phyloP scores from a whole-genome alignment of 2,113 vertebrate genomes.

The Synodontis membranacea region DNA sequence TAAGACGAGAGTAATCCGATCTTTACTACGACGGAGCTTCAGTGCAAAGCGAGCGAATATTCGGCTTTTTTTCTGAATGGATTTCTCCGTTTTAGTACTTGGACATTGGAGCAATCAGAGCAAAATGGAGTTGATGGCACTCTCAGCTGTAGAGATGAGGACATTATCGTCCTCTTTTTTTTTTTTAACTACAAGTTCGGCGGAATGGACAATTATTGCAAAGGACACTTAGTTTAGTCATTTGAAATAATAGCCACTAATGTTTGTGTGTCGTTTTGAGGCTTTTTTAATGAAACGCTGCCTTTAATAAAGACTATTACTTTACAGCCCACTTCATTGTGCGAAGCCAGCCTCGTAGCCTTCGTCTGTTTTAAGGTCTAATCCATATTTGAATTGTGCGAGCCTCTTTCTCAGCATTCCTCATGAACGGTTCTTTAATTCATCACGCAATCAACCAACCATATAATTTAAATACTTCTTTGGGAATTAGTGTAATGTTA shows the following conservation, averaged over 20 bases:
- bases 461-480: constrained; percentile 81
- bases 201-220: constrained; percentile 5
- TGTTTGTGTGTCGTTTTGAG: constrained; percentile 29
- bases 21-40: background rate
- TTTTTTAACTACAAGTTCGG: constrained; percentile 4
- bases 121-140: constrained; percentile 18
- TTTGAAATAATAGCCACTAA: constrained; percentile 40
- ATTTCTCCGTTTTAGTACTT: constrained; percentile 7
- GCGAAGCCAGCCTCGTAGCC: constrained; percentile 55
- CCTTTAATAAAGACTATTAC: constrained; percentile 14
- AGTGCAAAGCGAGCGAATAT: background rate
- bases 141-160: background rate
- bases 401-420: constrained; percentile 56
- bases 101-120: background rate
- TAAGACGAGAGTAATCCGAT: background rate
- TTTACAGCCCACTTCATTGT: constrained; percentile 22
- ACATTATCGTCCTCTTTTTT: constrained; percentile 16
- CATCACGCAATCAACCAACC: constrained; percentile 80
- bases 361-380: constrained; percentile 65
- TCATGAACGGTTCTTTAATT: constrained; percentile 74
- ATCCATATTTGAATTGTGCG: constrained; percentile 67
- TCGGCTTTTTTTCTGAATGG: background rate
- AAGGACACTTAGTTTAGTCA: constrained; percentile 31
- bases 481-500: constrained; percentile 79
- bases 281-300: constrained; percentile 11